These are phyloP conservation scores for Cremastobaeus sp. DNA, from an alignment of 2,888 invertebrate species.

Conservation along the genomic window DNA sequence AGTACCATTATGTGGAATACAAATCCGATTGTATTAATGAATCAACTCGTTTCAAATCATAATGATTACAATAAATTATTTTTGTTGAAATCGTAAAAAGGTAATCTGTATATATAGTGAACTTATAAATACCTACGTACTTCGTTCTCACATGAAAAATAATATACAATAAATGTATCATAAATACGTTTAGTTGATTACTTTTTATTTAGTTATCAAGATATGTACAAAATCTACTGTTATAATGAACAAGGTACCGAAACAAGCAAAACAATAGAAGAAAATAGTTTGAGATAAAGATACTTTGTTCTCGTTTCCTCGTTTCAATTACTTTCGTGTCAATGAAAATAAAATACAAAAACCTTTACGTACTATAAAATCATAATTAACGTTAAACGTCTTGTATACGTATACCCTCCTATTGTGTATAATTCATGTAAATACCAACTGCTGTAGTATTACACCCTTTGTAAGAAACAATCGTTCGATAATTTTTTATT, in stretches of 20 bases:
- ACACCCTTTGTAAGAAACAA: constrained; percentile 52
- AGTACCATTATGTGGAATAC: not conserved
- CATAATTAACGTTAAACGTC: constrained; percentile 1
- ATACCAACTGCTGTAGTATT: constrained; percentile 35
- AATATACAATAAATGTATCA: constrained; percentile 32
- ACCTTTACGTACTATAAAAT: constrained; percentile 2
- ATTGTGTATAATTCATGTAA: constrained; percentile 26
- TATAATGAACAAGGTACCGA: constrained; percentile 11
- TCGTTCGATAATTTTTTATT: constrained; percentile 56
- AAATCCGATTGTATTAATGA: not conserved
- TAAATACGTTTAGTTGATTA: constrained; percentile 28
- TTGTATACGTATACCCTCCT: constrained; percentile 1
- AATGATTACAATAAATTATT: not conserved
- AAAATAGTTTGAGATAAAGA: constrained; percentile 1
- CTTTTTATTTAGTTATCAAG: constrained; percentile 23
- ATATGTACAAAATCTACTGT: constrained; percentile 44
- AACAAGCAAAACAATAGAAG: constrained; percentile 14
- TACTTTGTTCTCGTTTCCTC: not conserved
- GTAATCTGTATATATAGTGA: constrained; percentile 15
- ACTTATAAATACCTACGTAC: constrained; percentile 34
- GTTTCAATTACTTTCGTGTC: constrained; percentile 5
- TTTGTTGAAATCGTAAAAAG: constrained; percentile 17
- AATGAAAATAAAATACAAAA: constrained; percentile 19
- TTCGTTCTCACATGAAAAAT: constrained; percentile 13
- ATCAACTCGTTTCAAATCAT: not conserved